Base-by-base conservation (phyloP, 2,888 invertebrate genomes). In the Calliscelio sp. region DNA sequence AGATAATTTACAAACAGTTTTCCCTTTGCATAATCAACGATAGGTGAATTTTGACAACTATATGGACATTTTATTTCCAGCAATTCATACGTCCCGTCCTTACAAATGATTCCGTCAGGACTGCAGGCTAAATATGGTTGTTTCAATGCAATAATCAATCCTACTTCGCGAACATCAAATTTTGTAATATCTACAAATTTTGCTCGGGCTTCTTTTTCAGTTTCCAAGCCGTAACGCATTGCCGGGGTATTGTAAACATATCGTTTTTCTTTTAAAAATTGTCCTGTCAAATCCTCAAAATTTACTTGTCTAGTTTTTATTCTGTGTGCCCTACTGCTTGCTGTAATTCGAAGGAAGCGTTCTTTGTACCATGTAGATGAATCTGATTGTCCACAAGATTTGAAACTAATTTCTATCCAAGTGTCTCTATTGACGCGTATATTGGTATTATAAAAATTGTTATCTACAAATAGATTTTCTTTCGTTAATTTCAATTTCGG, bases 311-410 rank as follows among this genome's bases (percentile, higher is more conserved):
- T 46, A 0, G 65, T 73, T 73, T 71, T 66, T 20, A 74, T 66
- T 25, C 16, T 46, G 22, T 81, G 81, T 0, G 73, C 66, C 53
- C 18, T 74, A 25, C 25, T 41, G 16, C 66, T 66, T 11, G 51
- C 65, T 4, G 81, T 81, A 11, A 81, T 66, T 44, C 74, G 22
- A 20, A 61, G 5, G 49, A n/a, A 61, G 2, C 74, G 32, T 53
- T 74, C 74, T 41, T 53, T 63, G 22, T 38, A 16, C 80, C 80
- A 82, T 6, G n/a, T 16, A n/a, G 57, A 49, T n/a, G 49, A 49
- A 55, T 71, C 28, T 10, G 79, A 79, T 35, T 85, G 81, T 14
- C 7, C 38, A 14, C 2, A 7, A 14, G 38, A 38, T 14, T 14
- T 38, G 6, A 38, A 38, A 3, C 10, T 7, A 41, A 79, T 73